These are phyloP conservation scores for Cheiracanthium punctorium DNA, from an alignment of 2,888 invertebrate genomes.

Conservation along the genomic window DNA sequence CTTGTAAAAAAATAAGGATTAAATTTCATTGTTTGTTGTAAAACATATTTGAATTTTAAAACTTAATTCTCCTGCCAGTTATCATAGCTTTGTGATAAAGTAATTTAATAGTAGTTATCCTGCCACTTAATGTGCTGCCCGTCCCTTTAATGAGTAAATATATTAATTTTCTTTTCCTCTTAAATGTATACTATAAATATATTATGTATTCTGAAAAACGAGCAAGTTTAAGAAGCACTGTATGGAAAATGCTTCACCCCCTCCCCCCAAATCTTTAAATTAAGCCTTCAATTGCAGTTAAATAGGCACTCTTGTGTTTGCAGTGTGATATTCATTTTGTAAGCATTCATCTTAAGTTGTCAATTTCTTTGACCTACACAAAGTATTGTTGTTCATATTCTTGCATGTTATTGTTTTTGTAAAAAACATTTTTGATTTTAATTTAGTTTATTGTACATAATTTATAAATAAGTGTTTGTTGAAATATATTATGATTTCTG, in stretches of 20 bases:
- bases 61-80: conserved; percentile 7
- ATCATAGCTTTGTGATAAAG: conserved; percentile 5
- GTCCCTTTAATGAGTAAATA: background rate
- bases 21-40: too few species aligned
- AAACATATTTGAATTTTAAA: too few species aligned
- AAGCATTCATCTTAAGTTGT: background rate
- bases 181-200: too few species aligned
- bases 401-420: background rate
- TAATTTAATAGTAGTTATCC: conserved; percentile 8
- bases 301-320: too few species aligned
- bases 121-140: background rate
- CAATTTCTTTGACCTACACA: background rate
- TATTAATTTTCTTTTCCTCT: too few species aligned
- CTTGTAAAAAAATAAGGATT: too few species aligned
- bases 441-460: conserved; percentile 6
- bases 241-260: too few species aligned
- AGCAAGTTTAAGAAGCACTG: too few species aligned
- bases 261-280: too few species aligned
- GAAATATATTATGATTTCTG: background rate
- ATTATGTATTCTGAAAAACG: too few species aligned
- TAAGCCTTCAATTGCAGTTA: too few species aligned
- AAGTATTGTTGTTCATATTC: conserved; percentile 7
- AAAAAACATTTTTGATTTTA: background rate
- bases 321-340: background rate
- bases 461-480: background rate